Evolutionary conservation across 2,888 invertebrate species (phyloP).

Genomic region (Acholoe squamosa): DNA sequence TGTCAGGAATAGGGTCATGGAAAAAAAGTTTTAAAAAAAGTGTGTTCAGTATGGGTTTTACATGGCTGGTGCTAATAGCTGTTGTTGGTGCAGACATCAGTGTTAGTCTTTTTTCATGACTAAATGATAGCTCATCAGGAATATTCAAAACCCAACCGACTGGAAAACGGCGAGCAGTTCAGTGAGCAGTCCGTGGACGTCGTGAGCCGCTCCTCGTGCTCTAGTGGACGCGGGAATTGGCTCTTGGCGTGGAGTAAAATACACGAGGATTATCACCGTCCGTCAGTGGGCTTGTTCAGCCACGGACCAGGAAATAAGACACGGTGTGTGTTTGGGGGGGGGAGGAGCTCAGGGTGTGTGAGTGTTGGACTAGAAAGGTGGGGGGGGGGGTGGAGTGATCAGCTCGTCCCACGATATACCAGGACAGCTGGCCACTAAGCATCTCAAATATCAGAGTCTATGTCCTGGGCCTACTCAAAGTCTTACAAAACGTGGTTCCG

Average conservation of each 20-base stretch:
- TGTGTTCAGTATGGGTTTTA: too few species aligned
- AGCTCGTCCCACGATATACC: too few species aligned
- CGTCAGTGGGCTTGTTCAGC: neutral
- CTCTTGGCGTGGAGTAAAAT: neutral
- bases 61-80: too few species aligned
- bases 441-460: too few species aligned
- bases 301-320: conserved; percentile 23
- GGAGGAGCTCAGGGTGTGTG: neutral
- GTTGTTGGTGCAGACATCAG: too few species aligned
- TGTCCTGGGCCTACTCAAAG: too few species aligned
- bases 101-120: neutral
- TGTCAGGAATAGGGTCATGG: too few species aligned
- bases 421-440: too few species aligned
- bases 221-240: neutral
- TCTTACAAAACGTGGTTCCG: too few species aligned
- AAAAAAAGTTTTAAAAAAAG: too few species aligned
- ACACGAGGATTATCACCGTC: neutral
- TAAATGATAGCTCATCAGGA: neutral
- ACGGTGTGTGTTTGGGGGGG: neutral
- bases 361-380: too few species aligned
- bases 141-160: conserved; percentile 9
- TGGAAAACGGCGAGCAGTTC: neutral
- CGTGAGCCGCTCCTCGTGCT: conserved; percentile 11
- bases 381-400: too few species aligned
- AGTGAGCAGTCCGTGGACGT: neutral